These are phyloP conservation scores for Ispidina lecontei DNA, from an alignment of 2,797 vertebrate genomes.

Conservation along the genomic window DNA sequence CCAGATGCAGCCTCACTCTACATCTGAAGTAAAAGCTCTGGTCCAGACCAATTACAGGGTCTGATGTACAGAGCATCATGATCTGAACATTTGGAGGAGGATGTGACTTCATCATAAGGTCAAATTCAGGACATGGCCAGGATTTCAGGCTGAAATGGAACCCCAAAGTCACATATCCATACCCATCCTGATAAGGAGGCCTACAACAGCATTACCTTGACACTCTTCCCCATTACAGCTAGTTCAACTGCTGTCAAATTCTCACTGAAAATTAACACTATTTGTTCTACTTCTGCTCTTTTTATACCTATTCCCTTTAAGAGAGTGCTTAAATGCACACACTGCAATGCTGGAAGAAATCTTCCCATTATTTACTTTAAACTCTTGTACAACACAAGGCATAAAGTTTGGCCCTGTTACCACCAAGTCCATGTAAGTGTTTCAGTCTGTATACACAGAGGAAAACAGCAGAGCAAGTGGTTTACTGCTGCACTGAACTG, in stretches of 20 bases:
- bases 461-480: constrained; percentile 2
- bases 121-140: background rate
- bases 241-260: background rate
- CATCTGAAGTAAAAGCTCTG: background rate
- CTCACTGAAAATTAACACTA: background rate
- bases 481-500: background rate
- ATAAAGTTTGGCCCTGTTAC: background rate
- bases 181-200: background rate
- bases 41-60: background rate
- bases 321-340: background rate
- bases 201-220: background rate
- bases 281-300: background rate
- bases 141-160: background rate
- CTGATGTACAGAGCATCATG: accelerated
- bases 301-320: background rate
- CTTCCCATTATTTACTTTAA: background rate
- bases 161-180: background rate
- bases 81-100: background rate
- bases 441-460: background rate
- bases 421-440: background rate
- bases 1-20: background rate
- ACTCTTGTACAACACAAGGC: background rate
- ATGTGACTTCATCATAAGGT: background rate
- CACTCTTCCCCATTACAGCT: background rate
- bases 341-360: background rate